phyloP scores from a whole-genome alignment of 2,113 vertebrate species.

The Carollia perspicillata region DNA sequence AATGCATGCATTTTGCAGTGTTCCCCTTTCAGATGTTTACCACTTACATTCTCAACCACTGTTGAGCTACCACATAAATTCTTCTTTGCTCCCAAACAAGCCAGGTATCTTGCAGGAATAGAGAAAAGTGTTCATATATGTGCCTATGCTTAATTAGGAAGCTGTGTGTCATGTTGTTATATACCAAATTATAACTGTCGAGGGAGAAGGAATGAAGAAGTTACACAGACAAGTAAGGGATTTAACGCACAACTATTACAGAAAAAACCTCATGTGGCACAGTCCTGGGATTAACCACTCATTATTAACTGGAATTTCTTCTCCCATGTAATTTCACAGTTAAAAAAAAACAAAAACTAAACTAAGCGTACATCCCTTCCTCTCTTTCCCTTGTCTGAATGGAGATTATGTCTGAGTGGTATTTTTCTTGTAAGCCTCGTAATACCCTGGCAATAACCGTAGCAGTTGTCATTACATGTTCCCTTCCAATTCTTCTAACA shows the following conservation, averaged over 20 bases:
- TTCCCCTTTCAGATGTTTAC: conserved; percentile 55
- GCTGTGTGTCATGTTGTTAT: background rate
- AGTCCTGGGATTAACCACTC: background rate
- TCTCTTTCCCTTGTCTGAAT: background rate
- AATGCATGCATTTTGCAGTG: conserved; percentile 70
- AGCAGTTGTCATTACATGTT: background rate
- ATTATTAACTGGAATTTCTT: background rate
- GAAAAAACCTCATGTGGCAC: background rate
- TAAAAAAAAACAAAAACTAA: background rate
- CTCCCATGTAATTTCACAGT: background rate
- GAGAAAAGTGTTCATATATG: background rate
- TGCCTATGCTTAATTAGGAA: background rate
- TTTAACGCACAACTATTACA: background rate
- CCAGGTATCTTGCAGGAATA: background rate
- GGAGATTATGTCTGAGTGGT: background rate
- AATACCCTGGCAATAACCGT: background rate
- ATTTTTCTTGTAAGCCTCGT: background rate
- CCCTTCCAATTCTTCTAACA: background rate
- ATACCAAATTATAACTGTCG: background rate
- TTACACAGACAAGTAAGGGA: background rate
- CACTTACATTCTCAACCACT: conserved; percentile 37
- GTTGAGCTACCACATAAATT: background rate
- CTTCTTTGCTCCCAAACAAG: background rate
- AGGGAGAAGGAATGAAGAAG: background rate
- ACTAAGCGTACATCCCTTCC: background rate